These are phyloP conservation scores for Pediacus dermestoides DNA, from an alignment of 2,888 invertebrate genomes.

Conservation along the genomic window DNA sequence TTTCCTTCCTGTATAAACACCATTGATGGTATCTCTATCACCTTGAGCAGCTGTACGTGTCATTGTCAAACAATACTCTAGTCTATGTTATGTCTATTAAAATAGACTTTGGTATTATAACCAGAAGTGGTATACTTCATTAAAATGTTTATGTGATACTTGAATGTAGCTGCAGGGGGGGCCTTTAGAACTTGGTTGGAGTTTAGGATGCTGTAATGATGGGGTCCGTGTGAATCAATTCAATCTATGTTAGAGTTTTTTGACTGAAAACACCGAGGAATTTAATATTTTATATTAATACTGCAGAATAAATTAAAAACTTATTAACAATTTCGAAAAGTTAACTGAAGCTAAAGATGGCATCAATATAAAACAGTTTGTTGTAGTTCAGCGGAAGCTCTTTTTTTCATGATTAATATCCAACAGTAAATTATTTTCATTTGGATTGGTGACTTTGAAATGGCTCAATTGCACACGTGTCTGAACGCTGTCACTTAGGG, in stretches of 20 bases:
- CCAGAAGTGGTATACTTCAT: slow-evolving; percentile 49
- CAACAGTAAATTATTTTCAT: too few relatives aligned
- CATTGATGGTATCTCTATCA: slow-evolving; percentile 30
- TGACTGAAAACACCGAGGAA: too few relatives aligned
- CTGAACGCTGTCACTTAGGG: slow-evolving; percentile 24
- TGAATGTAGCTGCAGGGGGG: slow-evolving; percentile 43
- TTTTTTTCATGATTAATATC: too few relatives aligned
- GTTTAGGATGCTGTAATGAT: slow-evolving; percentile 27
- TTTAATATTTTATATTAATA: too few relatives aligned
- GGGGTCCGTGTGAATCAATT: slow-evolving; percentile 27
- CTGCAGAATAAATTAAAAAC: too few relatives aligned
- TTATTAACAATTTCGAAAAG: too few relatives aligned
- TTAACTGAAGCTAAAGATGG: too few relatives aligned
- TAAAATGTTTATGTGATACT: slow-evolving; percentile 49
- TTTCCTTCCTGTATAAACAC: slow-evolving; percentile 24
- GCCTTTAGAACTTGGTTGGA: slow-evolving; percentile 29
- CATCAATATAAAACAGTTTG: too few relatives aligned
- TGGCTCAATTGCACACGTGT: slow-evolving; percentile 21
- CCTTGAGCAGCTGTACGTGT: slow-evolving; percentile 44
- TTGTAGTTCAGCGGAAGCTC: too few relatives aligned
- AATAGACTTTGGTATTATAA: slow-evolving; percentile 46
- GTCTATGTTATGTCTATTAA: slow-evolving; percentile 49
- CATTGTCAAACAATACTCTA: slow-evolving; percentile 43
- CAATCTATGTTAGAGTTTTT: slow-evolving; percentile 5
- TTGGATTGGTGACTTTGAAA: too few relatives aligned